Conservation (phyloP, 2,797 vertebrate species). For the Gambusia yucatana region DNA sequence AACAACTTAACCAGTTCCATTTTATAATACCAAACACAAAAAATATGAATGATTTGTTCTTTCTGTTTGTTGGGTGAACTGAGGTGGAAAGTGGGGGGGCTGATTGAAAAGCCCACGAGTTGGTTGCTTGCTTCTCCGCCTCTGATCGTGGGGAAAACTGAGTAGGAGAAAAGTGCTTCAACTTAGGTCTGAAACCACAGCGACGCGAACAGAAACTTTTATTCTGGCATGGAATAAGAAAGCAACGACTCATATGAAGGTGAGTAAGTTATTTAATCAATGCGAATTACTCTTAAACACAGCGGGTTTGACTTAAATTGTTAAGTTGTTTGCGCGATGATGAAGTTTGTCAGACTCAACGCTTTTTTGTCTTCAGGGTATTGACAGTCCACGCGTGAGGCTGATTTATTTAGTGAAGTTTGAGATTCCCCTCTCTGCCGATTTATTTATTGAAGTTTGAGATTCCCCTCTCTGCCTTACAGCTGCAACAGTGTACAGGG, state of each 20-base stretch:
- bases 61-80: background rate
- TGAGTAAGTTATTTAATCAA: constrained; percentile 29
- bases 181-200: constrained; percentile 3
- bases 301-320: background rate
- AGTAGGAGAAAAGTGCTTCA: constrained; percentile 3
- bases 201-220: constrained; percentile 13
- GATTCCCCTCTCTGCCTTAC: background rate
- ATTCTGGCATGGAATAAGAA: constrained; percentile 5
- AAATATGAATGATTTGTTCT: background rate
- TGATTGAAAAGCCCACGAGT: background rate
- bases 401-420: background rate
- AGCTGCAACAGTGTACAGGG: background rate
- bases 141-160: constrained; percentile 3
- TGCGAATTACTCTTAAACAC: background rate
- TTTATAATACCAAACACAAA: background rate
- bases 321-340: background rate
- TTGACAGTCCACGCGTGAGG: constrained; percentile 36
- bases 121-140: background rate
- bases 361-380: constrained; percentile 10
- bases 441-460: background rate
- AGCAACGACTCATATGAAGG: constrained; percentile 11
- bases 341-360: constrained; percentile 15
- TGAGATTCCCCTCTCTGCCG: background rate
- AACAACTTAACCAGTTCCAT: background rate
- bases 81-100: background rate